These are phyloP conservation scores for Craseonycteris thonglongyai DNA, from an alignment of 2,113 vertebrate genomes.

Conservation along the genomic window DNA sequence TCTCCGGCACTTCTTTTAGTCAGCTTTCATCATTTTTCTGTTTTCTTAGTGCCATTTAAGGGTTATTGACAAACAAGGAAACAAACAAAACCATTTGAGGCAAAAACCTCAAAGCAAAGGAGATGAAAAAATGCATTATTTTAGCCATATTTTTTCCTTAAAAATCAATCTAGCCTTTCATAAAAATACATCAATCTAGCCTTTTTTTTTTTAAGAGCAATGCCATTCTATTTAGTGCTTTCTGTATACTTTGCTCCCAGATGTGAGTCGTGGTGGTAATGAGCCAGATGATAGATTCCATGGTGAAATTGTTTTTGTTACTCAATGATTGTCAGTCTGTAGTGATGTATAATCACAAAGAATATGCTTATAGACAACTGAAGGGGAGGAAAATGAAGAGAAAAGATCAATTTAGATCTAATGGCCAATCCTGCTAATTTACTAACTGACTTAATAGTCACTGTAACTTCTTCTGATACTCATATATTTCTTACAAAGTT, in stretches of 20 bases:
- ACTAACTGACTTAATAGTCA: constrained; percentile 57
- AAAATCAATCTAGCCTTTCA: background rate
- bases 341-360: constrained; percentile 63
- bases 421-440: constrained; percentile 56
- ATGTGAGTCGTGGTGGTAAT: constrained; percentile 30
- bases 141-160: background rate
- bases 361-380: constrained; percentile 58
- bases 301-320: constrained; percentile 71
- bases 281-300: constrained; percentile 66
- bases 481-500: constrained; percentile 3
- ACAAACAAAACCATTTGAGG: background rate
- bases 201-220: background rate
- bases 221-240: constrained; percentile 37
- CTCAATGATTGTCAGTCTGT: constrained; percentile 55
- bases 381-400: constrained; percentile 59
- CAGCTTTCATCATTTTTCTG: background rate
- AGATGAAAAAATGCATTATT: background rate
- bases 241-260: background rate
- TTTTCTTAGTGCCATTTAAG: background rate
- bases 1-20: background rate
- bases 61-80: background rate
- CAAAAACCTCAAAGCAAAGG: background rate
- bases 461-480: constrained; percentile 54
- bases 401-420: constrained; percentile 18
- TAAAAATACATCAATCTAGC: background rate